Base-by-base conservation (phyloP, 2,888 invertebrate genomes). In the Laothoe populi region DNA sequence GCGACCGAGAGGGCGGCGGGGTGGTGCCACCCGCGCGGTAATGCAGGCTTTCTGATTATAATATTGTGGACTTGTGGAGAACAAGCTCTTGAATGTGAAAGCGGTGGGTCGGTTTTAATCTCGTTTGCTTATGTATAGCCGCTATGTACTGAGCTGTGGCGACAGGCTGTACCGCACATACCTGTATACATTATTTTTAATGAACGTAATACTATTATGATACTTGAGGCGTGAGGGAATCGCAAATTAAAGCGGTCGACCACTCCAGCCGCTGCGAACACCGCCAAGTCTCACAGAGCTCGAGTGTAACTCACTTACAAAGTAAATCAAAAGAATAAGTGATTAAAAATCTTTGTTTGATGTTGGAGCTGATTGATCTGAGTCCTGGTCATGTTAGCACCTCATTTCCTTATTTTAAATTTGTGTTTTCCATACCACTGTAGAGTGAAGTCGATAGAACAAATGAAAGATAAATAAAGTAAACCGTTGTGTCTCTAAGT, bases 101-200 rank as follows among this genome's bases (percentile, higher is more conserved):
- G 82, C 82, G 77, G 80, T 75, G 77, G 79, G 78, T 79, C 35
- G 53, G 16, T 85, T 88, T 87, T 84, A 88, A 88, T 87, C 79
- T 83, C 74, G 82, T 82, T 82, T 78, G 80, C 80, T 81, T 87
- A 86, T 87, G 81, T 88, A 82, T 68, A 65, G 60, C 61, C 63
- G 57, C 66, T 72, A 74, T 72, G 69, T 75, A 68, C 63, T 64
- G 61, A 31, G 66, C 64, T 74, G 38, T 38, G 2, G 38, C 35
- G 53, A 35, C n/a, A 11, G 53, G 35, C 8, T 24, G 38, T 31
- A 53, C n/a, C 31, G 35, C 53, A 53, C 35, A 53, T 35, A 35
- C 57, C 59, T 53, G 60, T 23, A 60, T 53, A 57, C 24, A 59
- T 45, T 59, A 59, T 49, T 57, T 38, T 44, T 49, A 61, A 57